Conservation (phyloP, 2,888 invertebrate genomes). For the Scaptomyza polygonia region DNA sequence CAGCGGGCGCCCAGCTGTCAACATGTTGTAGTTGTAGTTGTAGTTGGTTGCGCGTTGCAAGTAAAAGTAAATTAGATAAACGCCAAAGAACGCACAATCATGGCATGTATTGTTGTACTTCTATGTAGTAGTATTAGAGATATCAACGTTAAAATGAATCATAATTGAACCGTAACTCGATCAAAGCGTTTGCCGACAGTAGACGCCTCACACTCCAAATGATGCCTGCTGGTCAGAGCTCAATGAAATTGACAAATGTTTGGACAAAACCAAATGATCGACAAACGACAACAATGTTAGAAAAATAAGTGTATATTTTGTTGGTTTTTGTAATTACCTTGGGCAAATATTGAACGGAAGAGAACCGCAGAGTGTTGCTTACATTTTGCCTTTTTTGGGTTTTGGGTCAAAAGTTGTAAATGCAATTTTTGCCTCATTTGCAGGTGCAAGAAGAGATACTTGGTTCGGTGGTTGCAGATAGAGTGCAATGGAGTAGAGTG, state of each 20-base stretch:
- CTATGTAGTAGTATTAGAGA: conserved; percentile 27
- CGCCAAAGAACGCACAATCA: conserved; percentile 70
- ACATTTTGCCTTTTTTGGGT: conserved; percentile 45
- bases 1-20: conserved; percentile 58
- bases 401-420: conserved; percentile 71
- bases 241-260: conserved; percentile 79
- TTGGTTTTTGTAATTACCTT: conserved; percentile 74
- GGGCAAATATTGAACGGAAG: conserved; percentile 62
- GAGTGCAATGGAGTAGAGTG: conserved; percentile 11
- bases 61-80: conserved; percentile 79
- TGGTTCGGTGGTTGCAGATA: conserved; percentile 1
- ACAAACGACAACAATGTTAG: conserved; percentile 22
- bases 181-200: conserved; percentile 66
- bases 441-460: conserved; percentile 39
- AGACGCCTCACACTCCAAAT: conserved; percentile 19
- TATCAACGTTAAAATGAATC: conserved; percentile 70
- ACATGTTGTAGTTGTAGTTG: conserved; percentile 1
- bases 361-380: conserved; percentile 28
- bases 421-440: conserved; percentile 71
- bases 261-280: conserved; percentile 74
- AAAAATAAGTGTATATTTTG: conserved; percentile 21
- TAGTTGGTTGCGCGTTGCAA: conserved; percentile 57
- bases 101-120: conserved; percentile 42
- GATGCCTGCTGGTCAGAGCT: conserved; percentile 73
- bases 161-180: conserved; percentile 69